These are phyloP conservation scores for Cerceris rybyensis DNA, from an alignment of 2,888 invertebrate genomes.

Conservation along the genomic window DNA sequence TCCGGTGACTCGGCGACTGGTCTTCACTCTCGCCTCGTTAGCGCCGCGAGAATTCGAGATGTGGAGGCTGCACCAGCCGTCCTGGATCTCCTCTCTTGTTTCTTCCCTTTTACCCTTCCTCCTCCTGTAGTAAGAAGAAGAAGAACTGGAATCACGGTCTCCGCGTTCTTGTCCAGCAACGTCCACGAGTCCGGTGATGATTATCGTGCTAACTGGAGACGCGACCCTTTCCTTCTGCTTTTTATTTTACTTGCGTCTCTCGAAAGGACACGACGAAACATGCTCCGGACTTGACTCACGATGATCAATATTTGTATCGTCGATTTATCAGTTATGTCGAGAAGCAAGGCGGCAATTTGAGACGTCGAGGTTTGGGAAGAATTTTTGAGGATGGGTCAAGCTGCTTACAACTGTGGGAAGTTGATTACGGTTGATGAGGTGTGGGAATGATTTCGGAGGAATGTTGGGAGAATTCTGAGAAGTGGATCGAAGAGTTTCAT, in stretches of 20 bases:
- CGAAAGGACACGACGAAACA: constrained; percentile 18
- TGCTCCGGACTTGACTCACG: background rate
- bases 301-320: background rate
- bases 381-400: background rate
- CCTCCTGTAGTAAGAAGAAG: constrained; percentile 23
- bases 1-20: constrained; percentile 39
- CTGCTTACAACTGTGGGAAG: too few relatives aligned
- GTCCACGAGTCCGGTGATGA: constrained; percentile 42
- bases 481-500: too few relatives aligned
- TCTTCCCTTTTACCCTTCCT: constrained; percentile 15
- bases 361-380: too few relatives aligned
- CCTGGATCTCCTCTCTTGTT: constrained; percentile 6
- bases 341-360: background rate
- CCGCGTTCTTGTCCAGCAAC: constrained; percentile 51
- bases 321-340: background rate
- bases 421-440: too few relatives aligned
- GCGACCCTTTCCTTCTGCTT: constrained; percentile 23
- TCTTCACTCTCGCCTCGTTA: constrained; percentile 59
- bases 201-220: constrained; percentile 55
- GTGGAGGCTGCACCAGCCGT: constrained; percentile 31
- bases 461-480: too few relatives aligned
- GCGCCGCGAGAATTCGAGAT: constrained; percentile 24
- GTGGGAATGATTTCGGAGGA: too few relatives aligned
- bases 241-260: constrained; percentile 31
- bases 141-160: constrained; percentile 64